Percentiles rank a stretch among this genome's conserved stretches.
Evolutionary conservation across 2,888 invertebrate species (phyloP).

Genomic region (Alsophila aescularia): DNA sequence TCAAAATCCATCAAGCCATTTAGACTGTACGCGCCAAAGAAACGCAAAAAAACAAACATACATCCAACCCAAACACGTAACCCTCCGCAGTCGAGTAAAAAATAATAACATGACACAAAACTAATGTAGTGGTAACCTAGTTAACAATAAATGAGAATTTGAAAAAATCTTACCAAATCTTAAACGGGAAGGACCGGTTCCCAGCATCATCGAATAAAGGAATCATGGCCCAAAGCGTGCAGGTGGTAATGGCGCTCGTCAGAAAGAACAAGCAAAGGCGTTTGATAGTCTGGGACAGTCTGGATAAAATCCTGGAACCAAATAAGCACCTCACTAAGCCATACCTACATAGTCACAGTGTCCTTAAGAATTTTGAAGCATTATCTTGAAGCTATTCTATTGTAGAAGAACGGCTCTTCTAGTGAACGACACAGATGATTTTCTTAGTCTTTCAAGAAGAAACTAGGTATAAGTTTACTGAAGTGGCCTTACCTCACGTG

Average conservation of each 20-base stretch:
- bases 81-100: no score
- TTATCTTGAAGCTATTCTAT: no score
- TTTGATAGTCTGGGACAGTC: constrained; percentile 55
- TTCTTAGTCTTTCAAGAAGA: neutral
- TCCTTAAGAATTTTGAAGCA: no score
- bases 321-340: neutral
- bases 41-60: no score
- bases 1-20: no score
- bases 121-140: no score
- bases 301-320: constrained; percentile 51
- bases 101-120: no score
- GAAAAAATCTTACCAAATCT: constrained; percentile 63
- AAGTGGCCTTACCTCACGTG: constrained; percentile 56
- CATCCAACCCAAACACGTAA: no score
- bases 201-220: constrained; percentile 64
- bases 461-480: neutral
- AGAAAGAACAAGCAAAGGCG: constrained; percentile 63
- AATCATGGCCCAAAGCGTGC: constrained; percentile 67
- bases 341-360: no score
- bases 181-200: constrained; percentile 65
- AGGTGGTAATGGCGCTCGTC: constrained; percentile 59
- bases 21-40: no score
- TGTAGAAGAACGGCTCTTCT: no score
- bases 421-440: neutral
- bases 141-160: no score